Base-by-base conservation (phyloP, 2,888 invertebrate species). In the Cheiracanthium punctorium region DNA sequence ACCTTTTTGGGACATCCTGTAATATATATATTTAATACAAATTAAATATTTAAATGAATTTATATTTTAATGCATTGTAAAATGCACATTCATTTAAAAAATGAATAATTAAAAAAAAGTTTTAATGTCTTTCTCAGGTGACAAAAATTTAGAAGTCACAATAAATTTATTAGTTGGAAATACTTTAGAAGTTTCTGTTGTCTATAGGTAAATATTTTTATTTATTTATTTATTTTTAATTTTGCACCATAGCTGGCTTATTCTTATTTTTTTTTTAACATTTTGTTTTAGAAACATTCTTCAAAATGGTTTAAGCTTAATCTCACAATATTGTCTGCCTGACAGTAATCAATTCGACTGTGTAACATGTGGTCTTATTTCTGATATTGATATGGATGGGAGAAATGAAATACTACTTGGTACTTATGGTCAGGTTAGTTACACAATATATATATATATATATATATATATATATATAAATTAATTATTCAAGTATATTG, bases 381-480 rank as follows among this genome's bases (percentile, higher is more conserved):
- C 94, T 7, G 95, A 95, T 91, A 92, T 95, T 74, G 94, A 95
- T 91, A 94, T 95, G 92, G 95, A 95, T 91, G 94, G 95, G 0
- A 91, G 92, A 80, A 93, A 94, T 90, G 95, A 95, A 92, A 93
- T 95, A 82, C 90, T 95, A 29, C 91, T 95, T 43, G 95, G 95
- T 79, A 95, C 94, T 12, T 95, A 94, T 91, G 94, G 94, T 43
- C 94, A 94, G 91, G 94, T 85, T 65, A 58, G 77, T 80, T 24
- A 24, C 17, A 24, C 24, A 24, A n/a, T n/a, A n/a, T n/a, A n/a
- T n/a, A n/a, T n/a, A n/a, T n/a, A n/a, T n/a, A 2, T 10, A 48
- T 48, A n/a, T n/a, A n/a, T n/a, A n/a, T n/a, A n/a, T n/a, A n/a
- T n/a, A n/a, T n/a, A n/a, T n/a, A n/a, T n/a, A n/a, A n/a, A n/a